phyloP scores from a whole-genome alignment of 1,140 invertebrate genomes.

The Drosophila leontia region DNA sequence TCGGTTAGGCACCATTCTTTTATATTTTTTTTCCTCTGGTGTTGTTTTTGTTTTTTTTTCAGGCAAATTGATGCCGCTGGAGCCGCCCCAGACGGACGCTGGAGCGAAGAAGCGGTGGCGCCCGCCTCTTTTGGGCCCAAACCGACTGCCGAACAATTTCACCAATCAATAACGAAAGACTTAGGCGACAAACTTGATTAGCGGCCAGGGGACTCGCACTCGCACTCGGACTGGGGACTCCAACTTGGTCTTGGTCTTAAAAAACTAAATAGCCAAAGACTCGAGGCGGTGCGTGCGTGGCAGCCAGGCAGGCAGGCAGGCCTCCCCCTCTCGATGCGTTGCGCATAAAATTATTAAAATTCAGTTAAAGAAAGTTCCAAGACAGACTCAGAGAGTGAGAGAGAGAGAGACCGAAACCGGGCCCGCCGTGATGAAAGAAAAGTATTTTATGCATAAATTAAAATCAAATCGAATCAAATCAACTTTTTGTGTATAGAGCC shows the following conservation, averaged over 20 bases:
- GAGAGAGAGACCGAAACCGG: constrained; percentile 41
- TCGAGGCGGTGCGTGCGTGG: constrained; percentile 49
- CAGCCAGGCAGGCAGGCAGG: constrained; percentile 16
- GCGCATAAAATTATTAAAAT: constrained; percentile 83
- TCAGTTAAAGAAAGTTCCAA: constrained; percentile 81
- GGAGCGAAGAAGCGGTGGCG: constrained; percentile 29
- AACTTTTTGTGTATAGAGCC: constrained; percentile 42
- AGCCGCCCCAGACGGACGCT: constrained; percentile 49
- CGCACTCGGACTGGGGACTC: not conserved
- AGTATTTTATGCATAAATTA: constrained; percentile 83
- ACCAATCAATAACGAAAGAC: constrained; percentile 83
- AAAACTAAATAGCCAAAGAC: constrained; percentile 26
- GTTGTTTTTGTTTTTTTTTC: not conserved
- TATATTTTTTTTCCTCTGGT: not conserved
- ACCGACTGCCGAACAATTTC: constrained; percentile 68
- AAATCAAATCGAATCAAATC: constrained; percentile 82
- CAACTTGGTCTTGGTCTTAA: constrained; percentile 13
- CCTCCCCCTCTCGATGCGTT: constrained; percentile 47
- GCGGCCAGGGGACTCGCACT: constrained; percentile 32
- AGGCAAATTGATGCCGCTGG: constrained; percentile 53
- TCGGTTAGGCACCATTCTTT: constrained; percentile 51
- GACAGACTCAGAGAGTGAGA: constrained; percentile 4
- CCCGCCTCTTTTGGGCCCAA: constrained; percentile 46
- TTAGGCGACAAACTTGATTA: constrained; percentile 83
- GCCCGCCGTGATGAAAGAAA: constrained; percentile 79